Evolutionary conservation across 2,888 invertebrate species (phyloP), one percentile per base, ranked within the genome.

Genomic region (Cephus spinipes): DNA sequence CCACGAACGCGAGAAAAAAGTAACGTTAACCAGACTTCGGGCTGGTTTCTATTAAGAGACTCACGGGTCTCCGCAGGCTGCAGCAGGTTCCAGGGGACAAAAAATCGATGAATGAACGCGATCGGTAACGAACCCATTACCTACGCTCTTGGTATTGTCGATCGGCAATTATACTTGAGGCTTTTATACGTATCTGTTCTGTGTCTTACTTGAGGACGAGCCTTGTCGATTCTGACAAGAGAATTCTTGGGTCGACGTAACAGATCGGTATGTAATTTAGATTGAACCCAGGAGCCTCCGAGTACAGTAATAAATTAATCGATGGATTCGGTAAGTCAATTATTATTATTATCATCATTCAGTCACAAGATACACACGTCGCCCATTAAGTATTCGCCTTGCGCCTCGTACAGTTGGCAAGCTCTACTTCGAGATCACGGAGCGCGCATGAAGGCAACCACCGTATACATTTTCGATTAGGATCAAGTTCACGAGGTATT

Each of bases 41-140:
- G 31, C 33, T 33, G 71, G 32, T 33, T 71, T 33, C 32, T 32
- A 32, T 71, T 33, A 71, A 71, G 32, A 33, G 71, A 33, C 71
- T 32, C 31, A 31, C 73, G 35, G 77, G 73, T 76, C 73, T 74
- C 75, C 30, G 33, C 74, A 15, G 75, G 75, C 69, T 73, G 81
- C 84, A 85, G 85, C 86, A 84, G 86, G 86, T 85, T 85, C 85
- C 81, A 76, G 78, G 77, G 68, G 77, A 80, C 81, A 87, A 89
- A 89, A 90, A 89, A 89, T 85, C 85, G 85, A 87, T 89, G 89
- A 89, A 89, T 89, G 89, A 89, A 89, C 85, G 55, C 55, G 55
- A 55, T 9, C 55, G 55, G 55, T 55, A 55, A 55, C 55, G 55
- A 55, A 55, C 55, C 23, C 55, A 55, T 55, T 55, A 55, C 55